Base-by-base conservation (phyloP, 1,140 invertebrate species). In the Magallana ariakensis region DNA sequence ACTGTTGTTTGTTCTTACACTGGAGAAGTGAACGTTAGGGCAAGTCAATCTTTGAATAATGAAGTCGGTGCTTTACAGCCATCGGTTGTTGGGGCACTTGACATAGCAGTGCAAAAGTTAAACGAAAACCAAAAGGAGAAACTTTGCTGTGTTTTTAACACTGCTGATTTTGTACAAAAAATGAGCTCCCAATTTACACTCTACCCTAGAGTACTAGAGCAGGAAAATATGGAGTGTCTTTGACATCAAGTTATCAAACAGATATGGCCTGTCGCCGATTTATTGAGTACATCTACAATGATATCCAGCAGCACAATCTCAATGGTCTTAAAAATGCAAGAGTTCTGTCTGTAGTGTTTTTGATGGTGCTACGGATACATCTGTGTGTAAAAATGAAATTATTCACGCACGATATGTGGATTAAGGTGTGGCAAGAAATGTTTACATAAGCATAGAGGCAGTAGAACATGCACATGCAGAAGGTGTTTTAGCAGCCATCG, bases 381-480 rank as follows among this genome's bases (percentile, higher is more conserved):
- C 62, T 66, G 15, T 66, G 4, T 19, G n/a, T 26, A 19, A 66
- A 66, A 66, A 66, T 66, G 62, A 66, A 66, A 19, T n/a, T 66
- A 66, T 19, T 33, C n/a, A n/a, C n/a, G 62, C 62, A 19, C 62
- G n/a, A 6, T 66, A n/a, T 66, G n/a, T 33, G 56, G 66, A 85
- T 57, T 13, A 80, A 19, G 70, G 46, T 85, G 33, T 33, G 33
- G 33, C 33, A 33, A 4, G 33, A 46, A 46, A 46, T 46, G 5
- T 46, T 46, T 46, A 46, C 33, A 54, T 85, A 3, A 13, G 70
- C 19, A n/a, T 80, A 22, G 7, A 56, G 53, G 84, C 62, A 22
- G 62, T 85, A 16, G 84, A 85, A 62, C 70, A 85, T 80, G 84
- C 84, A 13, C 84, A 85, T 80, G 84, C 84, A 56, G 66, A 85